These are phyloP conservation scores for Brachypteracias leptosomus DNA, from an alignment of 2,113 vertebrate genomes.

Conservation along the genomic window DNA sequence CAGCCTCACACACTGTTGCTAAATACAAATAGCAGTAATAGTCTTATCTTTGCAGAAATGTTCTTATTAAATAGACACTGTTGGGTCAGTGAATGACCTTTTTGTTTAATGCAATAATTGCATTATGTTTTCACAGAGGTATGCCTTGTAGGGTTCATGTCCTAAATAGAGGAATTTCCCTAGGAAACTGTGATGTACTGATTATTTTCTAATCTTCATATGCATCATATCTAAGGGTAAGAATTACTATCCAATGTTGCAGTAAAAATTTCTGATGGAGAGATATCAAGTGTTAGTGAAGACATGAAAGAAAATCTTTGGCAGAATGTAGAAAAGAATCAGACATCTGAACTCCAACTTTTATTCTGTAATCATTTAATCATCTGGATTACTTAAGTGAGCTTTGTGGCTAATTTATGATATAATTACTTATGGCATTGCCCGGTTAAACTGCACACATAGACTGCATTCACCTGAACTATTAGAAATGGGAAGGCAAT, in stretches of 20 bases:
- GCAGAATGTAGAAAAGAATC: not conserved
- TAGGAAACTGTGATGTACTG: not conserved
- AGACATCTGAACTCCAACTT: not conserved
- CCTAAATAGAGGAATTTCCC: not conserved
- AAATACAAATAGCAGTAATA: not conserved
- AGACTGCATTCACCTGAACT: not conserved
- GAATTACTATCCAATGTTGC: not conserved
- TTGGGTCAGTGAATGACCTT: not conserved
- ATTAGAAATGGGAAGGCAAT: not conserved
- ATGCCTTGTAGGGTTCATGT: not conserved
- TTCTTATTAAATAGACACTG: not conserved
- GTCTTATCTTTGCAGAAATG: not conserved
- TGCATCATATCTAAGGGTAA: not conserved
- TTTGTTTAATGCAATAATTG: constrained; percentile 24
- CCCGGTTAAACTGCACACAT: not conserved
- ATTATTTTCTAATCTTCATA: not conserved
- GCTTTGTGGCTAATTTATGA: not conserved
- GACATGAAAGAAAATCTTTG: not conserved
- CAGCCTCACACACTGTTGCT: not conserved
- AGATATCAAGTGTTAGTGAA: not conserved
- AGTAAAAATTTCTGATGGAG: not conserved
- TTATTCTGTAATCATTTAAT: not conserved
- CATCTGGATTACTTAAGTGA: not conserved
- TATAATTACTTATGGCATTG: not conserved
- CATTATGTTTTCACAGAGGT: not conserved